Base-by-base conservation (phyloP, 2,113 vertebrate genomes). In the Dicrurus megarhynchus region DNA sequence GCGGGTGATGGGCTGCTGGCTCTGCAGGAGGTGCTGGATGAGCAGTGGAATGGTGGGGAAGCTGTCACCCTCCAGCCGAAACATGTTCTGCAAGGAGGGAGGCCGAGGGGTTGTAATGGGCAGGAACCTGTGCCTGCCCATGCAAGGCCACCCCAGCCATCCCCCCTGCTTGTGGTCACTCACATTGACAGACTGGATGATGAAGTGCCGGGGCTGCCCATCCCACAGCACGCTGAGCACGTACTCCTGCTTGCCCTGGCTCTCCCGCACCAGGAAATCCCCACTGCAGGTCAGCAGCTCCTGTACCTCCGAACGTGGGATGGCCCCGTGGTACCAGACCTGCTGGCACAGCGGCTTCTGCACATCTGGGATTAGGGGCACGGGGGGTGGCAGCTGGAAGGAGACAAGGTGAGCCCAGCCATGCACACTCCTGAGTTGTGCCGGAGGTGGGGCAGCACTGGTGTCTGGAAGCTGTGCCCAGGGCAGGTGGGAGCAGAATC, bases 231-330 rank as follows among this genome's bases (percentile, higher is more conserved):
- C 99, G 0, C 99, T 99, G 63, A 99, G 98, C 96, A 99, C 99
- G 0, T 98, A 98, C 84, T 99, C 99, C 88, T 98, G 99, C 84
- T 99, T 99, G 93, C 99, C 99, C 96, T 99, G 99, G 97, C 99
- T 99, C 97, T 99, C 98, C 32, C 99, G 98, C 95, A 99, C 99
- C 93, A 99, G 96, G 89, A 99, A 99, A 90, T 99, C 99, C 12
- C 99, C 99, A 0, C 94, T 97, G 11, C 96, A 97, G 21, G 90
- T 97, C 89, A 99, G 98, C 77, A 99, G 97, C 97, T 98, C 98
- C 61, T 98, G 98, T 39, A 99, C 99, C 92, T 99, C 99, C 0
- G 96, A 41, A 24, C 99, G 98, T 0, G 99, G 99, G 93, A 99
- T 98, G 91, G 99, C 99, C 16, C 99, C 99, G 0, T 99, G 99